Base-by-base conservation (phyloP, 2,113 vertebrate genomes). In the Zeus faber region DNA sequence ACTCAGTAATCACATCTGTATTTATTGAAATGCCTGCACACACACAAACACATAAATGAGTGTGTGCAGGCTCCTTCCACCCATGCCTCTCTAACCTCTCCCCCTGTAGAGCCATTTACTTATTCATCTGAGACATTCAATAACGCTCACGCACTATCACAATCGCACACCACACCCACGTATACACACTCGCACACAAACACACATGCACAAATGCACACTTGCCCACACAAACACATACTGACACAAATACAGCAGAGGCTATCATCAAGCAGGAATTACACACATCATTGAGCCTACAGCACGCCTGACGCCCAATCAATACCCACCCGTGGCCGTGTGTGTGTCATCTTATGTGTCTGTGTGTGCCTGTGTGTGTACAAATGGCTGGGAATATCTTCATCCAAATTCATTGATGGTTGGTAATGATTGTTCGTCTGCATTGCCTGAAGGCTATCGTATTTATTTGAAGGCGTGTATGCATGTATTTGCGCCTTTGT, bases 251-350 rank as follows among this genome's bases (percentile, higher is more conserved):
- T 48, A 62, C 46, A 20, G 57, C 66, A 27, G 75, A 50, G 67
- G 49, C 72, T 74, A 82, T 81, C 77, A 80, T 85, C 74, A 84
- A 79, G 66, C 76, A 75, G 74, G 67, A 85, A 85, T 87, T 82
- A 85, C 77, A 84, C 81, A 71, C 79, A 67, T 74, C 40, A 70
- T 82, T 87, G 80, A 78, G 82, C 74, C 76, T 69, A 64, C 69
- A 74, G 72, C 76, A 74, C 45, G 18, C 65, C 72, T 71, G 53
- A 65, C 65, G 49, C 58, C 65, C 62, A 74, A 82, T 87, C 79
- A 80, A 85, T 85, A 81, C 33, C 67, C 54, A 49, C 67, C 65
- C 47, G 39, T 46, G n/a, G 10, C 33, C 33, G 57, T 43, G 50
- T 48, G 40, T 24, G 14, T 9, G n/a, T n/a, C 33, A 35, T 14